Evolutionary conservation across 1,140 invertebrate genomes (phyloP), one percentile per base, ranked within the genome.

Genomic region (Scylla paramamosain): DNA sequence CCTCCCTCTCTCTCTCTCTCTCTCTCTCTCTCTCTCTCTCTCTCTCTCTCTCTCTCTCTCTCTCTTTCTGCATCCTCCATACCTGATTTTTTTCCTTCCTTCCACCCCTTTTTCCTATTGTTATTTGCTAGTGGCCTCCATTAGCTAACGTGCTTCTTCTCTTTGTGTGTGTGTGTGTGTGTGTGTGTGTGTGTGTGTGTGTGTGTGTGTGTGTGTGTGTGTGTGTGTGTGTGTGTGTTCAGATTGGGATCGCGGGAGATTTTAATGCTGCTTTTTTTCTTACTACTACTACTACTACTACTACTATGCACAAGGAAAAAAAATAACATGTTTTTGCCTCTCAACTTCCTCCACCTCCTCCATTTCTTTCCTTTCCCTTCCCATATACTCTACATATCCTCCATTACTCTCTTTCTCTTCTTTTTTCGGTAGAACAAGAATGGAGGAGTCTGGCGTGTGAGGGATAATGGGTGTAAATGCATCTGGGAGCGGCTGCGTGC

Each of bases 141-240:
- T 77, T 77, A 77, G 67, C 20, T 77, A 77, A 25, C 1, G 20
- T n/a, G 20, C 20, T 20, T 59, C 20, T 20, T 20, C 3, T 77
- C n/a, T 2, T 7, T n/a, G 67, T 77, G 67, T 77, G 67, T 77
- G 25, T n/a, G 67, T 77, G 31, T 87, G 84, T 87, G 84, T 87
- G 84, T 87, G 84, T 87, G 84, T 87, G 84, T 87, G 84, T 87
- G 84, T 31, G 28, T 32, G 31, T 87, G 84, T 87, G 83, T 84
- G 25, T 32, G 82, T 83, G 82, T 83, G 82, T 83, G 82, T 83
- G 6, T 83, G 82, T 83, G 82, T 83, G 82, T 83, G 82, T 8
- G 20, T 8, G 20, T 83, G 82, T 83, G 82, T 8, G 7, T 77
- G n/a, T n/a, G n/a, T n/a, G n/a, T n/a, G n/a, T n/a, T n/a, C n/a